Evolutionary conservation across 2,113 vertebrate species (phyloP).

Genomic region (Halcyon senegalensis): DNA sequence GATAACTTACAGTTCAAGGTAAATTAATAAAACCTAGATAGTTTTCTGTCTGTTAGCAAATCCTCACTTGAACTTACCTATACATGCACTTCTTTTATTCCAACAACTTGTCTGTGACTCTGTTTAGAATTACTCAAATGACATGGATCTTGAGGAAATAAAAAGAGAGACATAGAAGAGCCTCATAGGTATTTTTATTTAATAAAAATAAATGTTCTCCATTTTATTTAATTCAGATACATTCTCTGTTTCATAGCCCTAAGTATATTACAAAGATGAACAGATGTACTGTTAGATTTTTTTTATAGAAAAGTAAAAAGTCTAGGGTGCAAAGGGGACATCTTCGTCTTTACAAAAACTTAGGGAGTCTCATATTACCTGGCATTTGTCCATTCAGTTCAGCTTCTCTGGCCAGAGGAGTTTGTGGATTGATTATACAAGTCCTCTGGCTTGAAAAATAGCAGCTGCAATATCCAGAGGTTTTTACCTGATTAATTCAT

Average conservation of each 20-base stretch:
- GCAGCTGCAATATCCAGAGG: background rate
- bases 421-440: background rate
- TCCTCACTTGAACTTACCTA: background rate
- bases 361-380: background rate
- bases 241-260: background rate
- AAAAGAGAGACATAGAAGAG: background rate
- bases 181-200: background rate
- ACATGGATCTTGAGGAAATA: background rate
- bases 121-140: background rate
- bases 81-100: background rate
- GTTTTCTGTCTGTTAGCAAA: background rate
- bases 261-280: background rate
- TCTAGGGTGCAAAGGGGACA: background rate
- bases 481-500: background rate
- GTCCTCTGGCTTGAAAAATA: background rate
- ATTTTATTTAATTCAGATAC: conserved; percentile 10
- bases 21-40: background rate
- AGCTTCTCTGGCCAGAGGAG: background rate
- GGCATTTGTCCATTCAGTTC: background rate
- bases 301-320: background rate
- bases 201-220: background rate
- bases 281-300: background rate
- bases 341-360: background rate
- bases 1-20: background rate
- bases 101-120: background rate